These are phyloP conservation scores for Atractosteus spatula DNA, from an alignment of 2,113 vertebrate genomes.

Conservation along the genomic window DNA sequence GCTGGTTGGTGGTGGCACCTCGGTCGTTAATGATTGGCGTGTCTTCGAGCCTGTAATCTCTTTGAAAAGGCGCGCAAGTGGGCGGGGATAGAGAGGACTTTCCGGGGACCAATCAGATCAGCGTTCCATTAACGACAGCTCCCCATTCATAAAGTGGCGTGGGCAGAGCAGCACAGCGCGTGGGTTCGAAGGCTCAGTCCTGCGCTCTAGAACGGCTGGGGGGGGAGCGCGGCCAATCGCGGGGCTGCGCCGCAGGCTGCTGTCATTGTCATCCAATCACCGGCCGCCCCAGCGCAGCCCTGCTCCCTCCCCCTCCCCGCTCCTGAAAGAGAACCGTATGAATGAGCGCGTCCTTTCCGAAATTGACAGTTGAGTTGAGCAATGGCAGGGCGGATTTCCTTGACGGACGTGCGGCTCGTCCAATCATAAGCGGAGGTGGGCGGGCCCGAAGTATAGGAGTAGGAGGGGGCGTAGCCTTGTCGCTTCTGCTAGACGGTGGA, in stretches of 20 bases:
- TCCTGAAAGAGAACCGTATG: conserved; percentile 46
- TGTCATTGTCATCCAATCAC: conserved; percentile 50
- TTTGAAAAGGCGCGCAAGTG: conserved; percentile 10
- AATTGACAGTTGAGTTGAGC: conserved; percentile 45
- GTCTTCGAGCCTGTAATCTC: conserved; percentile 35
- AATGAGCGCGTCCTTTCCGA: conserved; percentile 40
- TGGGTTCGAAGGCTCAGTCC: conserved; percentile 58
- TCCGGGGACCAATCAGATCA: conserved; percentile 50
- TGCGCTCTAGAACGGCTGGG: conserved; percentile 60
- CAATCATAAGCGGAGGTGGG: conserved; percentile 39
- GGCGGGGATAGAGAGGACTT: conserved; percentile 41
- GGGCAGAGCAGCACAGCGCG: conserved; percentile 52
- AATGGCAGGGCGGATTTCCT: conserved; percentile 13
- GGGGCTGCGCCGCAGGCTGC: conserved; percentile 37
- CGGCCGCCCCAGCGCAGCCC: conserved; percentile 26
- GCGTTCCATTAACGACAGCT: conserved; percentile 61
- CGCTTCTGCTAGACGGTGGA: conserved; percentile 59
- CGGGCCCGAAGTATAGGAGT: conserved; percentile 20
- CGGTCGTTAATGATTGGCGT: conserved; percentile 46
- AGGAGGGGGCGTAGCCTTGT: conserved; percentile 19
- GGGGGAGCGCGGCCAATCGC: conserved; percentile 48
- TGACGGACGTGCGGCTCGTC: conserved; percentile 32
- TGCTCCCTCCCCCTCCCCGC: conserved; percentile 42
- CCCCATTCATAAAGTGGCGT: conserved; percentile 70
- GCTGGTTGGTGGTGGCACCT: conserved; percentile 22